phyloP scores from a whole-genome alignment of 1,140 invertebrate species.

The Ditylenchus dipsaci region DNA sequence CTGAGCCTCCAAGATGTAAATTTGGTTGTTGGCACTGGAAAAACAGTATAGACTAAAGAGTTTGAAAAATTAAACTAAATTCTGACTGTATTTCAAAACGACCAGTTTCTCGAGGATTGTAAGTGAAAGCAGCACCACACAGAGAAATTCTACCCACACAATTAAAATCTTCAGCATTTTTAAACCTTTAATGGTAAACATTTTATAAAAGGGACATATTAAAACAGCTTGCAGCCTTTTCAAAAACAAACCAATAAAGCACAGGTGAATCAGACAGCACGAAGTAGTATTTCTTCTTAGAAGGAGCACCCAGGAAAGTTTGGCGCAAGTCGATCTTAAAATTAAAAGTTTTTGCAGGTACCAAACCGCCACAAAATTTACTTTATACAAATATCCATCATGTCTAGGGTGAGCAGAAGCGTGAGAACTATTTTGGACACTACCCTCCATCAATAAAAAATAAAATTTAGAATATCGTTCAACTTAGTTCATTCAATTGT shows the following conservation, averaged over 20 bases:
- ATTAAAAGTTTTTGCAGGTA: slow-evolving; percentile 7
- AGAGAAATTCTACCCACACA: slow-evolving; percentile 35
- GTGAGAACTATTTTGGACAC: no score
- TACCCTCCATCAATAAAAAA: no score
- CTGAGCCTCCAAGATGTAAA: slow-evolving; percentile 27
- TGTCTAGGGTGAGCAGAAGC: neutral
- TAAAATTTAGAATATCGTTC: no score
- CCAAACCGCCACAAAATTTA: slow-evolving; percentile 4
- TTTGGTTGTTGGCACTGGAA: slow-evolving; percentile 33
- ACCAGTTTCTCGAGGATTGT: slow-evolving; percentile 31
- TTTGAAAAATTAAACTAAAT: neutral
- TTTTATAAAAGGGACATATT: neutral
- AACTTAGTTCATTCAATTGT: no score
- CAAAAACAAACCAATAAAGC: slow-evolving; percentile 30
- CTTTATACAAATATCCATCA: slow-evolving; percentile 34
- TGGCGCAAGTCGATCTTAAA: slow-evolving; percentile 25
- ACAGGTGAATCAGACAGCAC: slow-evolving; percentile 32
- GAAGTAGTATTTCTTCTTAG: slow-evolving; percentile 35
- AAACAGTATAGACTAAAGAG: no score
- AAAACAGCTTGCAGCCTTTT: neutral
- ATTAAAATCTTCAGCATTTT: slow-evolving; percentile 30
- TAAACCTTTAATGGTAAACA: slow-evolving; percentile 18
- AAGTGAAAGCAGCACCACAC: slow-evolving; percentile 34
- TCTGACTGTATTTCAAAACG: slow-evolving; percentile 38
- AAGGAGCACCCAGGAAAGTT: slow-evolving; percentile 19